phyloP scores from a whole-genome alignment of 2,113 vertebrate genomes.

The Gnathonemus longibarbis region DNA sequence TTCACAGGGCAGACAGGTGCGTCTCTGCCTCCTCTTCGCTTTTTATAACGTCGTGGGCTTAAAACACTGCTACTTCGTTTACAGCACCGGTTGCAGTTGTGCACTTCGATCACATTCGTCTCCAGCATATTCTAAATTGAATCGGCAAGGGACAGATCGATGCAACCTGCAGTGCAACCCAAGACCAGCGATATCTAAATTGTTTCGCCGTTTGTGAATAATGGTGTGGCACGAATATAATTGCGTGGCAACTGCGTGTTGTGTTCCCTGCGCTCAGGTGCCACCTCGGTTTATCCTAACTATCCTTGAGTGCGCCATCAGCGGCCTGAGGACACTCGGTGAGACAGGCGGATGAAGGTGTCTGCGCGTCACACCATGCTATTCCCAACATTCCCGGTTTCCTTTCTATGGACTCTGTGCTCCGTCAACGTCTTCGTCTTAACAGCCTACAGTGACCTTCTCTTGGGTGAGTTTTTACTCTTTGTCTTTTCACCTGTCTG shows the following conservation, averaged over 20 bases:
- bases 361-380: constrained; percentile 50
- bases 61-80: background rate
- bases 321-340: constrained; percentile 30
- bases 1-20: constrained; percentile 51
- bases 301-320: background rate
- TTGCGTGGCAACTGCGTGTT: constrained; percentile 21
- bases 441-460: constrained; percentile 51
- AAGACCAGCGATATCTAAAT: constrained; percentile 23
- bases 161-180: constrained; percentile 33
- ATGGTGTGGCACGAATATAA: background rate
- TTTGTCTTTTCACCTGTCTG: background rate
- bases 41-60: background rate
- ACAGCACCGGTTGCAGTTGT: background rate
- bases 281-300: constrained; percentile 29
- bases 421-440: constrained; percentile 50
- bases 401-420: constrained; percentile 46
- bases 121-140: constrained; percentile 14
- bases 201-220: constrained; percentile 24
- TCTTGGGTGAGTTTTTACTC: constrained; percentile 49
- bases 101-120: constrained; percentile 27
- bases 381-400: constrained; percentile 50
- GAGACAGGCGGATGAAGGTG: constrained; percentile 44
- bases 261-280: constrained; percentile 43
- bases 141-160: constrained; percentile 53
- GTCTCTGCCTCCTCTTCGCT: constrained; percentile 21